phyloP scores from a whole-genome alignment of 2,888 invertebrate species.

The Argynnis bischoffii region DNA sequence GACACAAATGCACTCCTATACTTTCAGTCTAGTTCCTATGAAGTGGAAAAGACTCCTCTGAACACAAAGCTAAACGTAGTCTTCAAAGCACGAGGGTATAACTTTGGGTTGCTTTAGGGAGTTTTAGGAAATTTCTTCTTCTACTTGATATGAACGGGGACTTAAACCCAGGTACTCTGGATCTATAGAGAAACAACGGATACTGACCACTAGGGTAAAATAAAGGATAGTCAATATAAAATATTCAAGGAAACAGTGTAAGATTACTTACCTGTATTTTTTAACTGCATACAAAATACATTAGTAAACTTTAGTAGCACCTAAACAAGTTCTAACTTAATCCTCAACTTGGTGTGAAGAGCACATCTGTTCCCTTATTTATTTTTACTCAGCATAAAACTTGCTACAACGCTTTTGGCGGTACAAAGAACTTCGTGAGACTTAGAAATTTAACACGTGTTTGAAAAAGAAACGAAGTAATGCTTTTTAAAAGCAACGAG shows the following conservation, averaged over 20 bases:
- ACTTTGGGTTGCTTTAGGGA: too few relatives aligned
- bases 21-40: too few relatives aligned
- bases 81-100: too few relatives aligned
- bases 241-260: background rate
- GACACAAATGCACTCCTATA: too few relatives aligned
- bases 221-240: background rate
- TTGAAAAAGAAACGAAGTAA: constrained; percentile 21
- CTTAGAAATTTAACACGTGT: constrained; percentile 38
- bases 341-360: constrained; percentile 34
- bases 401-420: constrained; percentile 43
- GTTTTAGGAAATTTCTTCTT: too few relatives aligned
- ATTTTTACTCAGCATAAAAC: constrained; percentile 43
- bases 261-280: constrained; percentile 1
- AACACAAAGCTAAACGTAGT: too few relatives aligned
- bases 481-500: constrained; percentile 6
- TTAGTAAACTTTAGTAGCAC: constrained; percentile 20
- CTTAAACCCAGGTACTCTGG: too few relatives aligned
- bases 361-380: constrained; percentile 42
- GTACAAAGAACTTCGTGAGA: constrained; percentile 34
- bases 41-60: too few relatives aligned
- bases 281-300: constrained; percentile 16
- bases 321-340: constrained; percentile 32
- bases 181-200: too few relatives aligned
- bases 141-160: too few relatives aligned
- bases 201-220: background rate